Evolutionary conservation across 2,797 vertebrate genomes (phyloP).

Genomic region (Myoxocephalus aenaeus): DNA sequence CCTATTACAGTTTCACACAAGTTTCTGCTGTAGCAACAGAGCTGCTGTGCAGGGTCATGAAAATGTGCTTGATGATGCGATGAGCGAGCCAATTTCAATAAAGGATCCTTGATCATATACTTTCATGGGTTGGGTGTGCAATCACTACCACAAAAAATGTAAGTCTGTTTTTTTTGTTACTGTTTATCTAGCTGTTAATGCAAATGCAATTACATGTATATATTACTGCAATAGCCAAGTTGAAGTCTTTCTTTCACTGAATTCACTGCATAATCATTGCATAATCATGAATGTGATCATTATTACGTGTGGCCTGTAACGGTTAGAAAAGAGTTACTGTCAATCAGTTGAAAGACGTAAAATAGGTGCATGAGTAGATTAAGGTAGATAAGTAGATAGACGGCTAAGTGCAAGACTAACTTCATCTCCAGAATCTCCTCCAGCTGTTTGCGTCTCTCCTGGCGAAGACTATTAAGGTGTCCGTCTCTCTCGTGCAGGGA

Average conservation of each 20-base stretch:
- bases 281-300: background rate
- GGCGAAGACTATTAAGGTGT: conserved; percentile 89
- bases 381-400: background rate
- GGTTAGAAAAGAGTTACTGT: background rate
- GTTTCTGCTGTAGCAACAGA: conserved; percentile 16
- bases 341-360: background rate
- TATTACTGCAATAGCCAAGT: background rate
- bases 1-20: conserved; percentile 22
- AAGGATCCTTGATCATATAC: conserved; percentile 30
- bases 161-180: background rate
- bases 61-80: conserved; percentile 17
- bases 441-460: conserved; percentile 93
- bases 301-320: background rate
- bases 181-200: background rate
- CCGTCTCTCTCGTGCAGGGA: conserved; percentile 92
- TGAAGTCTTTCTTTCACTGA: conserved; percentile 6
- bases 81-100: conserved; percentile 25
- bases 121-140: conserved; percentile 32
- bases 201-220: conserved; percentile 13
- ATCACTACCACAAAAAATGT: conserved; percentile 29
- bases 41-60: conserved; percentile 12
- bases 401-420: conserved; percentile 83
- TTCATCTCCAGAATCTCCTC: conserved; percentile 98
- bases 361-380: background rate
- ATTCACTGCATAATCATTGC: conserved; percentile 10